Percentiles rank a stretch among this genome's conserved stretches.
Evolutionary conservation across 1,140 invertebrate genomes (phyloP).

Genomic region (Halictus rubicundus): DNA sequence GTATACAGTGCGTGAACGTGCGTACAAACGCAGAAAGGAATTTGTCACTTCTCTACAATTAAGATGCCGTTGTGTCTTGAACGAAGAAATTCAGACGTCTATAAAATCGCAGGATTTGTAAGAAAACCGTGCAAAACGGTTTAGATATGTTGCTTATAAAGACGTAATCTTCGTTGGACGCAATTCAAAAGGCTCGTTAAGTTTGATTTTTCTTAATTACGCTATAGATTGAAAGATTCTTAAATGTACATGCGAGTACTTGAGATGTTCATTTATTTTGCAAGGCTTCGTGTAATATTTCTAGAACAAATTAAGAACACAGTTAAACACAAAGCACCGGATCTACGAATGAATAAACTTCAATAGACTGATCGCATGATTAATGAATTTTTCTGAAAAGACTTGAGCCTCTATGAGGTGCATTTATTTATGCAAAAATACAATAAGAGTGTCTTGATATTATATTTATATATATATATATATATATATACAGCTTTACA

Average conservation of each 20-base stretch:
- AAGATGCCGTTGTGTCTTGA: constrained; percentile 20
- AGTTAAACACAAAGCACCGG: constrained; percentile 21
- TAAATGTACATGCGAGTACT: constrained; percentile 2
- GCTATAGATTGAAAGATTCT: background rate
- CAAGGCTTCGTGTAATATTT: background rate
- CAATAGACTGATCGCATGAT: constrained; percentile 54
- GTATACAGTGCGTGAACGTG: constrained; percentile 22
- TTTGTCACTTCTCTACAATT: constrained; percentile 23
- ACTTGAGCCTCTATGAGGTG: constrained; percentile 65
- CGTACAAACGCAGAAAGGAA: constrained; percentile 33
- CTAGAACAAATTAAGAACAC: background rate
- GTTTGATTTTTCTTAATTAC: constrained; percentile 2
- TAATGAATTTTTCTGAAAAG: constrained; percentile 45
- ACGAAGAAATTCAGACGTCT: background rate
- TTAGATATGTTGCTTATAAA: background rate
- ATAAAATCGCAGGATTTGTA: background rate
- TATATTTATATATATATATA: constrained; percentile 9
- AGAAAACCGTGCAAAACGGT: background rate
- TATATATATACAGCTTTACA: constrained; percentile 30
- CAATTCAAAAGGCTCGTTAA: background rate
- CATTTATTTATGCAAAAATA: constrained; percentile 57
- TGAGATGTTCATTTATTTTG: constrained; percentile 9
- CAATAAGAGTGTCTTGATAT: constrained; percentile 59
- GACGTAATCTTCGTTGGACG: background rate
- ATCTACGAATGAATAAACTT: constrained; percentile 43